Percentiles rank a stretch among this genome's conserved stretches.
These are phyloP conservation scores for Omphaloscelis lunosa DNA, from an alignment of 2,888 invertebrate species.

Conservation along the genomic window DNA sequence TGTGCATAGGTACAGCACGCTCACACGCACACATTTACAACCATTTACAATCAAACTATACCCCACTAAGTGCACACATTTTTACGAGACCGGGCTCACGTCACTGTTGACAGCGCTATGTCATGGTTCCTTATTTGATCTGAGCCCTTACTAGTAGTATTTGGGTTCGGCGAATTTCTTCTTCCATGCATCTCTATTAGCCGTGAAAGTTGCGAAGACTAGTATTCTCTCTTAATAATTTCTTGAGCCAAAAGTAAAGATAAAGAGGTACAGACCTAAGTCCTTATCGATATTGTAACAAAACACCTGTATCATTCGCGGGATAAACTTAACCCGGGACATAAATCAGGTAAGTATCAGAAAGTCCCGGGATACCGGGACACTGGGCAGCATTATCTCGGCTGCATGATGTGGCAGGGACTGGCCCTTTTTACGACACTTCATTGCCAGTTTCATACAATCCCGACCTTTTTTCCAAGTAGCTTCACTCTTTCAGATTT, in stretches of 20 bases:
- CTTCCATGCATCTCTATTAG: no score
- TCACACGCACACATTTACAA: no score
- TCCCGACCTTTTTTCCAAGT: conserved; percentile 67
- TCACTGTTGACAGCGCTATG: no score
- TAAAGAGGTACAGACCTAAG: background rate
- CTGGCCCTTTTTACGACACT: conserved; percentile 73
- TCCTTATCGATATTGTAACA: conserved; percentile 29
- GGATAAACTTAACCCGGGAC: conserved; percentile 19
- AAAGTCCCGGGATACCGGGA: conserved; percentile 68
- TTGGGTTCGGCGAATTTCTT: no score
- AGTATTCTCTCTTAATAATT: background rate
- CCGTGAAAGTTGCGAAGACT: background rate
- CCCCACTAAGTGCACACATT: no score
- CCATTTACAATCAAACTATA: no score
- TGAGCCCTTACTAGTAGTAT: no score
- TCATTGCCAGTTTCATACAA: conserved; percentile 74
- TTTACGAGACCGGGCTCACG: no score
- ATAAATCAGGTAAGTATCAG: conserved; percentile 48
- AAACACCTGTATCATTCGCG: conserved; percentile 27
- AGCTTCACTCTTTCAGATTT: conserved; percentile 74
- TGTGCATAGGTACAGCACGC: no score
- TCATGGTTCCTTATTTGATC: no score
- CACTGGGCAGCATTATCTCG: conserved; percentile 64
- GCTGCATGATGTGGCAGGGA: conserved; percentile 61
- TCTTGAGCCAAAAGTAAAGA: conserved; percentile 2